Evolutionary conservation across 2,113 vertebrate genomes (phyloP).

Genomic region (Muscicapa adusta): DNA sequence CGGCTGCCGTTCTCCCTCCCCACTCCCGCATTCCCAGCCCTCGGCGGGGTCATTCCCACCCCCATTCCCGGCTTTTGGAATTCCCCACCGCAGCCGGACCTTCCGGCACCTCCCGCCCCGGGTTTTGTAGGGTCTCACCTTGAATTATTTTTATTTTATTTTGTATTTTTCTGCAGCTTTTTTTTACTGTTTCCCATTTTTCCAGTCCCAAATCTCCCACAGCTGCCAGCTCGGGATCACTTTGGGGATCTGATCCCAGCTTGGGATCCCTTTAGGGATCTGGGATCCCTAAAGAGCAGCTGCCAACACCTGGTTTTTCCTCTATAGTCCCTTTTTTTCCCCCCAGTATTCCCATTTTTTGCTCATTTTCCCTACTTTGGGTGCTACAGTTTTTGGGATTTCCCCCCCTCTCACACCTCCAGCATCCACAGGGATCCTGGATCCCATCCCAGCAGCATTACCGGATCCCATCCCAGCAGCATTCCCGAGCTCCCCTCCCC

Average conservation of each 20-base stretch:
- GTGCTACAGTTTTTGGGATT: neutral
- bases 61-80: neutral
- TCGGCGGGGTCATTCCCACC: neutral
- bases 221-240: neutral
- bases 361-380: neutral
- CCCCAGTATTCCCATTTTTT: neutral
- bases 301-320: neutral
- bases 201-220: neutral
- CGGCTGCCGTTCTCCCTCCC: neutral
- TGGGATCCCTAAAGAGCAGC: neutral
- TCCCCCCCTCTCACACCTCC: neutral
- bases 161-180: neutral
- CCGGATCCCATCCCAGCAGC: neutral
- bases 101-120: neutral
- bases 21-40: neutral
- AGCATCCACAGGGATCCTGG: neutral
- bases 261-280: neutral
- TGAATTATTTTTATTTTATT: neutral
- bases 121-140: neutral
- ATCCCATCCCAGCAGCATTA: neutral
- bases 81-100: neutral
- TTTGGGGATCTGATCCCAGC: neutral
- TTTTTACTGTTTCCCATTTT: neutral
- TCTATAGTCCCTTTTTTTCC: neutral
- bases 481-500: neutral